Evolutionary conservation across 2,888 invertebrate species (phyloP), one percentile per base, ranked within the genome.

Genomic region (Tetropium fuscum): DNA sequence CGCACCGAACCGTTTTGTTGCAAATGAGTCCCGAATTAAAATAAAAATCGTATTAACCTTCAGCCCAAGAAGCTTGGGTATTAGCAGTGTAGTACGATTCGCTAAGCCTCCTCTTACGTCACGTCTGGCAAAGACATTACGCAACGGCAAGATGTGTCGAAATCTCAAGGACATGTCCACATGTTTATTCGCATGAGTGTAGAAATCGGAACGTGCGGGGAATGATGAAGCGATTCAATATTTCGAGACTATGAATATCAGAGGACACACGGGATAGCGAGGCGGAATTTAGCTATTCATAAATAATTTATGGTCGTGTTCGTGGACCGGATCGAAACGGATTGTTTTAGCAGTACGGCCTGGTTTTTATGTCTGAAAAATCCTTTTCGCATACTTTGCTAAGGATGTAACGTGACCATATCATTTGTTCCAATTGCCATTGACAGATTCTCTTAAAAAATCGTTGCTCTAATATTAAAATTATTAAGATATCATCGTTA

Each of bases 231-330:
- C 47, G 53, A 47, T 53, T 53, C 53, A 53, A 53, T 53, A 58
- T 47, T 53, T 58, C 40, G 15, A 58, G 53, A 41, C 47, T 44
- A 47, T 59, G 54, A 54, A 55, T 59, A 59, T 49, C 54, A 59
- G 54, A 48, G 41, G 36, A 25, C 48, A 15, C 43, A 16, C 48
- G 47, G 32, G 48, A 40, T 48, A 30, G 41, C 32, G 43, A 43
- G 34, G 56, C 40, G 30, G 56, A 57, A 49, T 57, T 57, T 47
- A 40, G 56, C 56, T 49, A 43, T 41, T 57, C 56, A 57, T 57
- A 57, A 48, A 57, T 57, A 49, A 57, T 57, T 57, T 57, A 57
- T 57, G 56, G 36, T 25, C 49, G 43, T 49, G 41, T 48, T 48
- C 36, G 36, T 19, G 20, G 22, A 34, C 49, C 25, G 49, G 18